Conservation (phyloP, 92 coral and sea anemone species). For the Chrysogorgia sp. region DNA sequence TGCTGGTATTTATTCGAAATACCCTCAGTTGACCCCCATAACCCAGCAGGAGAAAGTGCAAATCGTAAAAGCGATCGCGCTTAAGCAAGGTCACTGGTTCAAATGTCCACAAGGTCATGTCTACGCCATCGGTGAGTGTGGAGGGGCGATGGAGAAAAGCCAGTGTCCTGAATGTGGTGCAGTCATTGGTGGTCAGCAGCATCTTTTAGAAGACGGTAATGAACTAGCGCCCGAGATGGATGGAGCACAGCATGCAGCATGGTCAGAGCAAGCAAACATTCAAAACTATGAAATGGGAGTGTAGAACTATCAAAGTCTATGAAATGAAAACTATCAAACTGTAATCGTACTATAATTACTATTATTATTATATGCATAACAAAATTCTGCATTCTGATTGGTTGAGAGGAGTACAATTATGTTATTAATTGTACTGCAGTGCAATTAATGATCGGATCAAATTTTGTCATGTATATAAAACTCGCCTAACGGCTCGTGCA, state of each 20-base stretch:
- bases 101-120: constrained; percentile 84
- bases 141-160: constrained; percentile 85
- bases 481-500: too few relatives aligned
- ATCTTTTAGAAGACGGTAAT: constrained; percentile 67
- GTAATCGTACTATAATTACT: too few relatives aligned
- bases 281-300: constrained; percentile 58
- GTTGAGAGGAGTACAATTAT: too few relatives aligned
- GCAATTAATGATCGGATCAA: too few relatives aligned
- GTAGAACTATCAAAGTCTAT: constrained; percentile 2
- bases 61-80: constrained; percentile 74
- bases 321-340: too few relatives aligned
- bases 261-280: constrained; percentile 97
- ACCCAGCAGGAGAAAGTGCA: constrained; percentile 70
- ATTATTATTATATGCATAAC: too few relatives aligned
- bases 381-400: too few relatives aligned
- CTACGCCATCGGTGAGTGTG: constrained; percentile 82
- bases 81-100: constrained; percentile 82
- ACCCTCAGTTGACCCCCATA: constrained; percentile 53
- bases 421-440: too few relatives aligned
- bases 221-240: constrained; percentile 87
- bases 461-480: too few relatives aligned
- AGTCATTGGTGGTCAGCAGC: constrained; percentile 77
- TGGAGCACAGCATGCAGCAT: constrained; percentile 72
- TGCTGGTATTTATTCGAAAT: constrained; percentile 28
- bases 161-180: constrained; percentile 81